phyloP scores from a whole-genome alignment of 2,113 vertebrate genomes.

The Dicaeum eximium region DNA sequence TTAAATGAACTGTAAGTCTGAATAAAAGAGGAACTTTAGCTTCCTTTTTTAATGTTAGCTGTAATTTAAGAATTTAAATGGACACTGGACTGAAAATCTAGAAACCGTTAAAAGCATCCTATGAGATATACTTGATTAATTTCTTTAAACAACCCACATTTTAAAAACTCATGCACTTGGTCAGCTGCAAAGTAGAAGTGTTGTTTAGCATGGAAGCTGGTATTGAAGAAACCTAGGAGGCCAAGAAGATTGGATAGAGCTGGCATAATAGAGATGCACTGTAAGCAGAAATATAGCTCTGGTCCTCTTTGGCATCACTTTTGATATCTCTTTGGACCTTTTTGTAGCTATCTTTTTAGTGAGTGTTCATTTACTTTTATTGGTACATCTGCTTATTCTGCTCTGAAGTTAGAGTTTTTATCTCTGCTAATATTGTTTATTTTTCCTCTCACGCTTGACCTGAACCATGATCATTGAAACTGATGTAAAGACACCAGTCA shows the following conservation, averaged over 20 bases:
- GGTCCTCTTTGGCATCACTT: neutral
- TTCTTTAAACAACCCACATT: neutral
- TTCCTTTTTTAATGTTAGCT: neutral
- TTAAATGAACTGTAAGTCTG: neutral
- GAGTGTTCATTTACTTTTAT: neutral
- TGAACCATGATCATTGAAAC: neutral
- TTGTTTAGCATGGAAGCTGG: neutral
- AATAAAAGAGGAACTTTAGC: neutral
- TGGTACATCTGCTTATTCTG: neutral
- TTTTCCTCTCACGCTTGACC: neutral
- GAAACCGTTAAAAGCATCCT: neutral
- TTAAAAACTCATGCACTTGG: neutral
- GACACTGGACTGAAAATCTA: neutral
- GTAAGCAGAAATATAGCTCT: neutral
- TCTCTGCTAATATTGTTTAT: neutral
- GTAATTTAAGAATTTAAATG: neutral
- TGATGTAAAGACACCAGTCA: neutral
- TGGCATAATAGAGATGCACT: neutral
- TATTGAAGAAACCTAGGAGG: neutral
- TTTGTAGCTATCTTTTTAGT: neutral
- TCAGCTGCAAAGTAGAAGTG: neutral
- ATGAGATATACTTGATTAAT: neutral
- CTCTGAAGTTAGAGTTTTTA: neutral
- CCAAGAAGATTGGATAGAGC: neutral
- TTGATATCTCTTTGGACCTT: neutral